Conservation (phyloP, 2,797 vertebrate species). For the Acanthurus lineatus region DNA sequence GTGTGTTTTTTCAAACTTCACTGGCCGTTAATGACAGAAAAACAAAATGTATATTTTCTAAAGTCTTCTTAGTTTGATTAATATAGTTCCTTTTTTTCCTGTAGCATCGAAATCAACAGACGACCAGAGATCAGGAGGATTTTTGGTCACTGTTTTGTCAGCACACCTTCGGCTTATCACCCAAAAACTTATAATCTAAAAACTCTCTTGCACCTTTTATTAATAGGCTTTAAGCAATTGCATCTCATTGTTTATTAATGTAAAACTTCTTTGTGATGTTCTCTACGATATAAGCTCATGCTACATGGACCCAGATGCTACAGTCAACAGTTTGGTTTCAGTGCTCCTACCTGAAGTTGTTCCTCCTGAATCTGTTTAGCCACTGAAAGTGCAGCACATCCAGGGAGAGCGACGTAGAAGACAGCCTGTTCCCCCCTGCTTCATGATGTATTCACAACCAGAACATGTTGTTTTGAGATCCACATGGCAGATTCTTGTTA, state of each 20-base stretch:
- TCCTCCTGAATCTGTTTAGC: conserved; percentile 38
- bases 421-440: conserved; percentile 59
- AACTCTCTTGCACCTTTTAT: not conserved
- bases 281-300: not conserved
- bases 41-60: not conserved
- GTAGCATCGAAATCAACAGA: not conserved
- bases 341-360: conserved; percentile 45
- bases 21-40: not conserved
- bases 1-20: not conserved
- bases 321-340: conserved; percentile 19
- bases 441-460: conserved; percentile 75
- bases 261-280: not conserved
- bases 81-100: not conserved
- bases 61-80: not conserved
- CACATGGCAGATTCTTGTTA: conserved; percentile 75
- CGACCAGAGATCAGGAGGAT: not conserved
- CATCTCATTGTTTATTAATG: conserved; percentile 4
- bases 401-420: conserved; percentile 46
- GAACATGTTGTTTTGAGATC: conserved; percentile 75
- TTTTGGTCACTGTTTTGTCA: not conserved
- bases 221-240: not conserved
- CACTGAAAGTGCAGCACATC: conserved; percentile 34
- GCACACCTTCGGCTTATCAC: not conserved
- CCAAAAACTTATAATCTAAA: not conserved
- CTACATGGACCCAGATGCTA: conserved; percentile 3